Conservation (phyloP, 1,140 invertebrate genomes). For the Physella acuta region DNA sequence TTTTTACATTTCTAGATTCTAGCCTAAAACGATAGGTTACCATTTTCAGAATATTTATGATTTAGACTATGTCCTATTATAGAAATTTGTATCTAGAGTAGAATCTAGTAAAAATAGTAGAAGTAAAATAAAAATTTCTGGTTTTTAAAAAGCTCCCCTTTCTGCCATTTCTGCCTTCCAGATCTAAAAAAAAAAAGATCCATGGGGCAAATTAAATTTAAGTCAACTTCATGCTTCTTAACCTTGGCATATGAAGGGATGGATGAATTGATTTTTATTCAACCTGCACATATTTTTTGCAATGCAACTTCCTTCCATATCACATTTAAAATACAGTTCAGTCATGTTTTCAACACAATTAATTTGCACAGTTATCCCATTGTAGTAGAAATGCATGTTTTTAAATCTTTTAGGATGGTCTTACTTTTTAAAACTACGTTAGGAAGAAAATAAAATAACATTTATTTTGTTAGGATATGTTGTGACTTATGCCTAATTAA, state of each 20-base stretch:
- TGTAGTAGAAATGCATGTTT: neutral
- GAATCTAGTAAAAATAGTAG: too few relatives aligned
- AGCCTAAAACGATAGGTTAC: too few relatives aligned
- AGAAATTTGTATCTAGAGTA: too few relatives aligned
- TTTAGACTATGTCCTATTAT: too few relatives aligned
- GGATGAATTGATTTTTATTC: neutral
- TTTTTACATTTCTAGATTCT: too few relatives aligned
- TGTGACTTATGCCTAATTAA: neutral
- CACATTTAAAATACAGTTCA: neutral
- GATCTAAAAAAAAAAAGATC: too few relatives aligned
- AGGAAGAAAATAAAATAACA: neutral
- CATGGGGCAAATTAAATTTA: too few relatives aligned
- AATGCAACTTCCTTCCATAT: neutral
- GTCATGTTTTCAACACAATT: neutral
- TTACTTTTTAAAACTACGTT: neutral
- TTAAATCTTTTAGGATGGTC: neutral
- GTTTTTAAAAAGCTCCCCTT: too few relatives aligned
- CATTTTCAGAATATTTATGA: too few relatives aligned
- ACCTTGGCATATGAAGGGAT: neutral
- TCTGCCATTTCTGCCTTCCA: too few relatives aligned
- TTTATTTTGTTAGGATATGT: neutral
- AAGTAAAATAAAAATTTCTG: too few relatives aligned
- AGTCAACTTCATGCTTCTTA: too few relatives aligned
- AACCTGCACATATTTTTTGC: neutral
- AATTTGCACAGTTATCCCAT: neutral